Evolutionary conservation across 2,797 vertebrate species (phyloP).

Genomic region (Lophura swinhoii): DNA sequence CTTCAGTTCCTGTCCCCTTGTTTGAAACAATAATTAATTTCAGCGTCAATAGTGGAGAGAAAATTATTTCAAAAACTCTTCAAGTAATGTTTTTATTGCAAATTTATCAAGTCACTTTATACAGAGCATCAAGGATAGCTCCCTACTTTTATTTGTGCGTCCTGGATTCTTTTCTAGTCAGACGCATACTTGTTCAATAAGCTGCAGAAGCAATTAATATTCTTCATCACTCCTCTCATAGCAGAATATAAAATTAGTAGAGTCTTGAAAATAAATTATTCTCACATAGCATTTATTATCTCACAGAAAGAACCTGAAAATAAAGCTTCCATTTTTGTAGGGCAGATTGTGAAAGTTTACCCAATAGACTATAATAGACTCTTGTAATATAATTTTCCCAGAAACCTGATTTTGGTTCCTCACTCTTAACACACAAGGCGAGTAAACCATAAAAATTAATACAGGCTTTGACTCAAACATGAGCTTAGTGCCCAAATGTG

Average conservation of each 20-base stretch:
- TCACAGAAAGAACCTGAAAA: background rate
- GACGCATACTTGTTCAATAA: background rate
- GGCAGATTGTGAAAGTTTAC: background rate
- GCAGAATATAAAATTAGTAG: background rate
- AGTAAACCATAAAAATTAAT: background rate
- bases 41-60: background rate
- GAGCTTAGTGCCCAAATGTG: background rate
- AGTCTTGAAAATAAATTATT: background rate
- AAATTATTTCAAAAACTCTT: background rate
- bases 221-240: background rate
- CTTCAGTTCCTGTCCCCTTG: background rate
- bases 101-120: background rate
- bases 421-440: background rate
- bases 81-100: background rate
- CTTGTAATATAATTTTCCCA: background rate
- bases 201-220: background rate
- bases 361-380: rapidly evolving
- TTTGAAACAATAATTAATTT: background rate
- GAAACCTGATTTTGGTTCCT: background rate
- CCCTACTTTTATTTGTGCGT: background rate
- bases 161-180: background rate
- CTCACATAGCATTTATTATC: background rate
- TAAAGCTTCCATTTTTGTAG: background rate
- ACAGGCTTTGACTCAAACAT: background rate
- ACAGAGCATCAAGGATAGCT: background rate